These are phyloP conservation scores for Gasterosteus nipponicus DNA, from an alignment of 2,113 vertebrate genomes.

Conservation along the genomic window DNA sequence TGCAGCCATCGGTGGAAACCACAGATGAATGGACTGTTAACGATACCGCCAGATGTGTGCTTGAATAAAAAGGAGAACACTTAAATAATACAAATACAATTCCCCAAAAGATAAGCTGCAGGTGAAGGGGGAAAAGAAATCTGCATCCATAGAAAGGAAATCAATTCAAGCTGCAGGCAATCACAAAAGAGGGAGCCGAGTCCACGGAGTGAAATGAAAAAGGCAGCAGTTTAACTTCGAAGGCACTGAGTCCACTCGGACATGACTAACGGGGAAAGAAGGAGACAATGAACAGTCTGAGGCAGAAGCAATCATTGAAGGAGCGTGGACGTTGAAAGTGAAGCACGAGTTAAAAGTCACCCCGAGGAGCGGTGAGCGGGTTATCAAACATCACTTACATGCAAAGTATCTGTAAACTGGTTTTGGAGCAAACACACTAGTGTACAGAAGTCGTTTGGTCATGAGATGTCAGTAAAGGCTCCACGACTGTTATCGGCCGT, in stretches of 20 bases:
- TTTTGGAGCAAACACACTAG: no score
- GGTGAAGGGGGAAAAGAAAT: neutral
- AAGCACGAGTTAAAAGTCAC: neutral
- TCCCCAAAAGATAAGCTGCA: neutral
- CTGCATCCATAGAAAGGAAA: neutral
- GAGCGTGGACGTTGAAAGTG: neutral
- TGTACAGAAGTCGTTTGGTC: no score
- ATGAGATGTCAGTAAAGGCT: no score
- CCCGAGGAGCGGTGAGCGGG: neutral
- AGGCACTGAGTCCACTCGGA: constrained; percentile 7
- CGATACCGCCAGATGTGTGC: neutral
- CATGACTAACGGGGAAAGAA: neutral
- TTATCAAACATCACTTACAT: neutral
- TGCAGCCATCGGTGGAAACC: neutral
- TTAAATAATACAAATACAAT: neutral
- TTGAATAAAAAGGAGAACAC: neutral
- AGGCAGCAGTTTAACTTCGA: neutral
- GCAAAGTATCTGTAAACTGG: no score
- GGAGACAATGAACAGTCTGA: constrained; percentile 17
- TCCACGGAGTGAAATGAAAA: neutral
- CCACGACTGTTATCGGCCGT: neutral
- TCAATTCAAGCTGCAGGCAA: constrained; percentile 8
- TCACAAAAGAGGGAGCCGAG: neutral
- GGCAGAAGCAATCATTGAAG: constrained; percentile 21
- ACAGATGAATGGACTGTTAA: neutral